These are phyloP conservation scores for Philypnodon macrostomus DNA, from an alignment of 2,797 vertebrate genomes.

Conservation along the genomic window DNA sequence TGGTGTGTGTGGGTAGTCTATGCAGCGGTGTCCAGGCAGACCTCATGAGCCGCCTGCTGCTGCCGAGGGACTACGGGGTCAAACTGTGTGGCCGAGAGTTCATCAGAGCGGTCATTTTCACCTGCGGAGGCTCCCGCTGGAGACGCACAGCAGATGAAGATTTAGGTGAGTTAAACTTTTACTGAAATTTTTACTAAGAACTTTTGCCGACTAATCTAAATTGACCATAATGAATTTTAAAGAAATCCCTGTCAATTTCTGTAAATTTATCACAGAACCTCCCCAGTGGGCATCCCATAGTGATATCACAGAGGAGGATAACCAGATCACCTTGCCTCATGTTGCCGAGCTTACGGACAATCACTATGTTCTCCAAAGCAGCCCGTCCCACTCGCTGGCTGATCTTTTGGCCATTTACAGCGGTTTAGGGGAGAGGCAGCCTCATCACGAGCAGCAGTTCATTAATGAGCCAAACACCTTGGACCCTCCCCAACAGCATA, in stretches of 20 bases:
- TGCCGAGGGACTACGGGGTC: slow-evolving; percentile 75
- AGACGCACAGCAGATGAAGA: slow-evolving; percentile 60
- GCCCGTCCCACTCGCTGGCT: slow-evolving; percentile 47
- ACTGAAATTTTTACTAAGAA: background rate
- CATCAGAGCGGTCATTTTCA: slow-evolving; percentile 87
- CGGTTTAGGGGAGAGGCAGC: slow-evolving; percentile 13
- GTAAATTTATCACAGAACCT: slow-evolving; percentile 49
- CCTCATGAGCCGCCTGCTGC: slow-evolving; percentile 45
- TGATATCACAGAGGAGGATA: slow-evolving; percentile 28
- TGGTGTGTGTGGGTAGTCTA: slow-evolving; percentile 53
- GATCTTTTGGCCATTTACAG: slow-evolving; percentile 61
- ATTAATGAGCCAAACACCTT: background rate
- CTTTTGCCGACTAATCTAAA: too few relatives aligned
- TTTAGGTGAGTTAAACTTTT: slow-evolving; percentile 41
- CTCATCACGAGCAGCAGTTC: slow-evolving; percentile 1
- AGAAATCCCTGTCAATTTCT: too few relatives aligned
- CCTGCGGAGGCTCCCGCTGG: slow-evolving; percentile 87
- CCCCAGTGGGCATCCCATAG: slow-evolving; percentile 39
- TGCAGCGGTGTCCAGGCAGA: slow-evolving; percentile 50
- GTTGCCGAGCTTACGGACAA: slow-evolving; percentile 6
- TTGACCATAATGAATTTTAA: too few relatives aligned
- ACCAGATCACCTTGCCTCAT: slow-evolving; percentile 30
- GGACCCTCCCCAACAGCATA: slow-evolving; percentile 9
- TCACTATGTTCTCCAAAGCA: slow-evolving; percentile 10
- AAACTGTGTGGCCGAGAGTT: slow-evolving; percentile 89